Evolutionary conservation across 2,888 invertebrate species (phyloP), one percentile per base, ranked within the genome.

Genomic region (Mythimna vitellina): DNA sequence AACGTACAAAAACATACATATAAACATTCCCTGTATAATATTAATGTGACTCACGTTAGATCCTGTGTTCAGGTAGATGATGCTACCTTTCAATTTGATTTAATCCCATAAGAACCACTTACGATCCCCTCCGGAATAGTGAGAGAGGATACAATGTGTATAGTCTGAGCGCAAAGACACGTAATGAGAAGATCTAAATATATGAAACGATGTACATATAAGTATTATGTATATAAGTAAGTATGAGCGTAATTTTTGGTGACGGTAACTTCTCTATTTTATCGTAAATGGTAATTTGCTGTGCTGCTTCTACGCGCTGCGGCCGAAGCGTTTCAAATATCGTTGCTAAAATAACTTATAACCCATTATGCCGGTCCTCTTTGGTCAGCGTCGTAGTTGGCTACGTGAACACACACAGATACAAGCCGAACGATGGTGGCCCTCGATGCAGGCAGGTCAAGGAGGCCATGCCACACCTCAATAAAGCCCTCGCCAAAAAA

Each of bases 31-130:
- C 17, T 17, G 6, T 46, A 20, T 46, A 46, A 46, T 7, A 46
- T 46, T 17, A 46, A 17, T 46, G 46, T 46, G 46, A 64, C 42
- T 61, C 35, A 60, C 25, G n/a, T 56, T 17, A 42, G 17, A 38
- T 12, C 46, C 53, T 6, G n/a, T 51, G n/a, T 46, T 78, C 57
- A 78, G 76, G 73, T 76, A 78, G 38, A 65, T 38, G 62, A 58
- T 56, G 65, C 51, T 38, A 51, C 51, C 78, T 63, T 66, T 66
- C 76, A 71, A 78, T 71, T 64, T 80, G 76, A 68, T 68, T 67
- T 68, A 76, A 79, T 75, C 76, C 75, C 63, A 51, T 77, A 78
- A 63, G 78, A 78, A n/a, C 49, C 73, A 63, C 73, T 73, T 60
- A 54, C 62, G 38, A 38, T 46, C 51, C 62, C 62, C 76, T 49